phyloP scores from a whole-genome alignment of 2,888 invertebrate species.

The Parnassius apollo region DNA sequence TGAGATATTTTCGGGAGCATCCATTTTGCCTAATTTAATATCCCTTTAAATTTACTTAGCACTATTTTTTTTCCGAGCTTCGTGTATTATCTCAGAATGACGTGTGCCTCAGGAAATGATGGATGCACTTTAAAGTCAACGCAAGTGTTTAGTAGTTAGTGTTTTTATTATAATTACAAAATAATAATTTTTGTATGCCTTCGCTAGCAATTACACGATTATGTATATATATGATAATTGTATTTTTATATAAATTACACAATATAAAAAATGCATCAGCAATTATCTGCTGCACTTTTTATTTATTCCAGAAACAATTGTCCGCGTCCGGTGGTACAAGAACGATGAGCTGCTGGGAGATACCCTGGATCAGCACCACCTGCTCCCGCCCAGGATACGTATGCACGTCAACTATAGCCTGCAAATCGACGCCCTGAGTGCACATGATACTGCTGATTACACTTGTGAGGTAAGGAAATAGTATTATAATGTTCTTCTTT shows the following conservation, averaged over 20 bases:
- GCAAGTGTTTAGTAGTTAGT: constrained; percentile 59
- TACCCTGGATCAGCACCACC: constrained; percentile 73
- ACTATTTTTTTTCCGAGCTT: constrained; percentile 38
- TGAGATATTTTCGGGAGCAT: not conserved
- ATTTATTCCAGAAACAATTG: constrained; percentile 73
- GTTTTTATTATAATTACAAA: constrained; percentile 43
- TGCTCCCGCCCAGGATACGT: constrained; percentile 79
- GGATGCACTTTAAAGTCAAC: constrained; percentile 63
- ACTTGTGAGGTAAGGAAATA: constrained; percentile 80
- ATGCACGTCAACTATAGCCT: constrained; percentile 87
- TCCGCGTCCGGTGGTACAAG: constrained; percentile 87
- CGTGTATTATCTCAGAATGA: constrained; percentile 46
- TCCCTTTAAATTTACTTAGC: constrained; percentile 34
- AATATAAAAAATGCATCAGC: too few relatives aligned
- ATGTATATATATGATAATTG: too few relatives aligned
- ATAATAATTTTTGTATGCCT: too few relatives aligned
- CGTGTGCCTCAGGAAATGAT: constrained; percentile 51
- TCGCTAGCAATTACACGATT: too few relatives aligned
- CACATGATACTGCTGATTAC: constrained; percentile 84
- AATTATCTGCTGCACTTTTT: not conserved
- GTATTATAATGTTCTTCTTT: too few relatives aligned
- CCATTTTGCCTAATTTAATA: constrained; percentile 8
- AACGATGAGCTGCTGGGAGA: constrained; percentile 84
- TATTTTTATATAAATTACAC: too few relatives aligned
- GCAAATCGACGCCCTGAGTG: constrained; percentile 80